Evolutionary conservation across 2,113 vertebrate species (phyloP), one percentile per base, ranked within the genome.

Genomic region (Lepisosteus oculatus): DNA sequence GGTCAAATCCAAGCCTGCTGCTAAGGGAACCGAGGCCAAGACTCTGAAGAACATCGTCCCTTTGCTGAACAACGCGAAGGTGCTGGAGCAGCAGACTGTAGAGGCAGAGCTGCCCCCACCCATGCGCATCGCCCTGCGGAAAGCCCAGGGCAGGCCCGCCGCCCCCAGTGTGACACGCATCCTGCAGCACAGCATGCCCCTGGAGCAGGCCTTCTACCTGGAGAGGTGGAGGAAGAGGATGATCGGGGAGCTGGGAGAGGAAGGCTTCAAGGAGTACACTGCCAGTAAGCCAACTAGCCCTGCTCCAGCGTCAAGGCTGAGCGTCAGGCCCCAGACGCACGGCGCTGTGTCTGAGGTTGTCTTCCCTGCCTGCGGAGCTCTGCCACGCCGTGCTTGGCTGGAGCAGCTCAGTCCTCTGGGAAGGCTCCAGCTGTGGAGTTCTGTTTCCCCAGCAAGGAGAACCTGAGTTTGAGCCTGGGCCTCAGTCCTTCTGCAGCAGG

Each of bases 161-260:
- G 17, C 81, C 1, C 92, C 96, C 2, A 98, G 97, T 13, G 96
- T 99, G 71, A 98, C 96, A 2, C 88, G 81, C 5, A 76, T 99
- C 64, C 93, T 99, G 45, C 94, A 98, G n/a, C 86, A 93, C 79
- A 98, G 97, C 0, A 87, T 98, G 75, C 90, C 96, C 3, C 78
- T 85, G 0, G 87, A 94, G 68, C 97, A 98, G 81, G 65, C 81
- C 14, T 95, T 95, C 78, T 93, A 87, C 74, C 83, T 99, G 78
- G 94, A 98, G 73, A 93, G 93, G 12, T 99, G 96, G 97, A 97
- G 88, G 81, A 92, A 84, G 77, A 93, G 69, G 73, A 98, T 96
- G 96, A 87, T 95, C 61, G 82, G 82, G 56, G 79, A 98, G 69
- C 92, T 98, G 3, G 97, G 97, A 76, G 90, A 95, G 72, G 93